phyloP scores from a whole-genome alignment of 1,140 invertebrate genomes.

The Anastrepha ludens region DNA sequence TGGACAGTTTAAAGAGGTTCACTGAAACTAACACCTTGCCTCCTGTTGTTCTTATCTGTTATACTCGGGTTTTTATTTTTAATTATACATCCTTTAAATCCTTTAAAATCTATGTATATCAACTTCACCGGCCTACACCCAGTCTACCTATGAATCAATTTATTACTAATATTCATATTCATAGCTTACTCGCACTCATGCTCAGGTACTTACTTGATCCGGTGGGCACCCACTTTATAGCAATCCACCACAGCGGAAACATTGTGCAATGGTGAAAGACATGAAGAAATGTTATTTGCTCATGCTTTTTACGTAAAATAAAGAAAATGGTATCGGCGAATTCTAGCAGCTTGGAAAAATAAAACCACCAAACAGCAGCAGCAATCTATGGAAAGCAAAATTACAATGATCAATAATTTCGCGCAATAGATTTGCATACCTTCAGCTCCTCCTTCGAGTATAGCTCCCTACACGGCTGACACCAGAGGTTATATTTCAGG shows the following conservation, averaged over 20 bases:
- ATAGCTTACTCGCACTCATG: no score
- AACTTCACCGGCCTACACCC: no score
- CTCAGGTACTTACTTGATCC: constrained; percentile 85
- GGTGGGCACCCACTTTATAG: constrained; percentile 96
- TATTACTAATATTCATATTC: no score
- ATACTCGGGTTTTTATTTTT: no score
- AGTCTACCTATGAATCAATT: no score
- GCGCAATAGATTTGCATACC: constrained; percentile 75
- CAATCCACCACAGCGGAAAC: constrained; percentile 96
- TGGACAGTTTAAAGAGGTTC: no score
- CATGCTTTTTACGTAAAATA: constrained; percentile 90
- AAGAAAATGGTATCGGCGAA: constrained; percentile 96
- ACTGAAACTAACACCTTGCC: no score
- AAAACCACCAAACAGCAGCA: constrained; percentile 97
- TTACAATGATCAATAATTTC: neutral
- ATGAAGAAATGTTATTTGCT: constrained; percentile 91
- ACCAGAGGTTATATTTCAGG: constrained; percentile 90
- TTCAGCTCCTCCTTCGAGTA: constrained; percentile 89
- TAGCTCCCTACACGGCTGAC: constrained; percentile 89
- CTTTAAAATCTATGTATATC: no score
- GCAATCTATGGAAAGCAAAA: constrained; percentile 82
- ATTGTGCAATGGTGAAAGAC: constrained; percentile 95
- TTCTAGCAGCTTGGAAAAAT: constrained; percentile 94
- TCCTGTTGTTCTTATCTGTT: no score
- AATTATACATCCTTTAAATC: no score